Conservation (phyloP, 2,888 invertebrate genomes). For the Dusona sp. region DNA sequence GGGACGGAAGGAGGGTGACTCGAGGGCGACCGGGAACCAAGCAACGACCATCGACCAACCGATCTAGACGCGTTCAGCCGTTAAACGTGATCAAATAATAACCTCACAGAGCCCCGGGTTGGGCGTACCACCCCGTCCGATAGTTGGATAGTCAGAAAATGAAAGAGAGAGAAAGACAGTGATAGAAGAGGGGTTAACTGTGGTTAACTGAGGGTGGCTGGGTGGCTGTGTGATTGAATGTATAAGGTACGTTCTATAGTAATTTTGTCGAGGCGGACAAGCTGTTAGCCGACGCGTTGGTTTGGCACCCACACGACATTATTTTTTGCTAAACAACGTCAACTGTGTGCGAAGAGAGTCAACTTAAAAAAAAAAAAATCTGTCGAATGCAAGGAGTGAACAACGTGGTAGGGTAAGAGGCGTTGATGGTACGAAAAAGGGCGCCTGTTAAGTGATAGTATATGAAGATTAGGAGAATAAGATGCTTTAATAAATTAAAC, state of each 20-base stretch:
- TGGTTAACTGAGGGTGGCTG: background rate
- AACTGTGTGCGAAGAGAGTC: background rate
- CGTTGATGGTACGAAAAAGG: background rate
- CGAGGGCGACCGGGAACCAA: slow-evolving; percentile 45
- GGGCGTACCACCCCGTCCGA: slow-evolving; percentile 54
- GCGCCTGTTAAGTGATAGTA: background rate
- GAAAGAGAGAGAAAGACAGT: slow-evolving; percentile 39
- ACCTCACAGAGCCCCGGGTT: slow-evolving; percentile 69
- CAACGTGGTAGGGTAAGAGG: background rate
- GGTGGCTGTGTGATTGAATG: slow-evolving; percentile 58
- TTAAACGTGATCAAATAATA: slow-evolving; percentile 72
- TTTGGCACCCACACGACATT: slow-evolving; percentile 23
- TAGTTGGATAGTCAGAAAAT: slow-evolving; percentile 39
- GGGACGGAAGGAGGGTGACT: slow-evolving; percentile 45
- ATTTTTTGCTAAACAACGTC: slow-evolving; percentile 34
- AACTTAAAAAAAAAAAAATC: background rate
- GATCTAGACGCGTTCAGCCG: slow-evolving; percentile 65
- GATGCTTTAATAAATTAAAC: background rate
- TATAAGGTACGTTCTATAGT: slow-evolving; percentile 37
- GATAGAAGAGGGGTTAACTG: slow-evolving; percentile 1
- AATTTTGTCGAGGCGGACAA: slow-evolving; percentile 35
- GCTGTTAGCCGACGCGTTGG: slow-evolving; percentile 47
- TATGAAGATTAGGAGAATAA: background rate
- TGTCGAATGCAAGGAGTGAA: background rate
- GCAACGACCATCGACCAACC: slow-evolving; percentile 64